A percentile compares a stretch with the other conserved stretches of the same genome.
phyloP scores from a whole-genome alignment of 23 tunicate genomes.

The Trididemnum miniatum region DNA sequence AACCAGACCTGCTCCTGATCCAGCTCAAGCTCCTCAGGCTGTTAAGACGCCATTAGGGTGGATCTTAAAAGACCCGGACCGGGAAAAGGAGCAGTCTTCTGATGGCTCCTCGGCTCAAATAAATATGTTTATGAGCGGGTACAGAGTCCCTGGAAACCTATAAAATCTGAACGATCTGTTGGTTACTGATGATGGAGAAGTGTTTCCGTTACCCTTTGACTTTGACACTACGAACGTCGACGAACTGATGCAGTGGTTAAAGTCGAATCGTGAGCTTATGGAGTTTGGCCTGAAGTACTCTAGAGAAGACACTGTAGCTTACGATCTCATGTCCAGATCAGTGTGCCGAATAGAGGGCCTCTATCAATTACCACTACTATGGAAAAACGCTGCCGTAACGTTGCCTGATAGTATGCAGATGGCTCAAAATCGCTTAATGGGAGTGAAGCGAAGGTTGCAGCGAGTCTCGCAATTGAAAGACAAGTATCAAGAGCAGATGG shows the following conservation, averaged over 20 bases:
- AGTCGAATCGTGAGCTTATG: neutral
- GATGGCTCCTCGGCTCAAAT: neutral
- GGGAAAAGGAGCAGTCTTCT: too few relatives aligned
- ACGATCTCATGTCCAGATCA: neutral
- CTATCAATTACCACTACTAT: neutral
- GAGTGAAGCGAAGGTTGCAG: conserved; percentile 1
- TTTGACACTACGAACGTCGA: neutral
- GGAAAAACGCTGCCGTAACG: conserved; percentile 11
- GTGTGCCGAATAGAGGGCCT: neutral
- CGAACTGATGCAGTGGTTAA: neutral
- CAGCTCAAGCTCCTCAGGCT: neutral
- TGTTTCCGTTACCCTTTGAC: neutral
- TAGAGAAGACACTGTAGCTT: conserved; percentile 3
- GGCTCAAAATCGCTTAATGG: neutral
- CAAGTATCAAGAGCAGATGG: conserved; percentile 2
- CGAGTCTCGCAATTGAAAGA: neutral
- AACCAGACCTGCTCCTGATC: neutral
- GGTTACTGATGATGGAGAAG: conserved; percentile 15
- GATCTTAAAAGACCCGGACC: conserved; percentile 8
- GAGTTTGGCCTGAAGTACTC: conserved; percentile 16
- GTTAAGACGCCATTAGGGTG: conserved; percentile 19
- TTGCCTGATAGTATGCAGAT: conserved; percentile 11
- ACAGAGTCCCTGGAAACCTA: neutral
- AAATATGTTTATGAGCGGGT: neutral
- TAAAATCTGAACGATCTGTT: neutral